Conservation (phyloP, 2,888 invertebrate species). For the Chrysodeixis includens region DNA sequence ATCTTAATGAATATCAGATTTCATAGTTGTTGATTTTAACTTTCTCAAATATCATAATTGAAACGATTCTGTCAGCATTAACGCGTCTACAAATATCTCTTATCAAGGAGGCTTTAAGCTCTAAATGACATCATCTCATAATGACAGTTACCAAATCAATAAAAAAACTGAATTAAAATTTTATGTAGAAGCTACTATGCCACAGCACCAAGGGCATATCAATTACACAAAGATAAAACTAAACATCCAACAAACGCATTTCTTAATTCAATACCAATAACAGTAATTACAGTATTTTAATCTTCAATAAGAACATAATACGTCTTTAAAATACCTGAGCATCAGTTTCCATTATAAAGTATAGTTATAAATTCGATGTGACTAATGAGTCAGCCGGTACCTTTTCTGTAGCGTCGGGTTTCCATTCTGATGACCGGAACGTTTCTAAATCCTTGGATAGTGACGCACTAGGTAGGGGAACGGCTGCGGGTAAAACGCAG, state of each 20-base stretch:
- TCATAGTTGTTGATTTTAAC: too few species aligned
- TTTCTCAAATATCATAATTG: too few species aligned
- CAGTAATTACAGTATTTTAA: background rate
- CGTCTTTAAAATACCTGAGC: background rate
- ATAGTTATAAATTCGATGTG: conserved; percentile 56
- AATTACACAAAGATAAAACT: background rate
- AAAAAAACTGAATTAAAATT: too few species aligned
- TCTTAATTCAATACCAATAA: background rate
- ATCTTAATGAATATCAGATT: too few species aligned
- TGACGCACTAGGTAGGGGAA: conserved; percentile 22
- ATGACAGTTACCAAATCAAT: too few species aligned
- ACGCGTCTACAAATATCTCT: too few species aligned
- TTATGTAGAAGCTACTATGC: too few species aligned
- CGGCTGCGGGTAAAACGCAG: background rate
- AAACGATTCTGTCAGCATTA: too few species aligned
- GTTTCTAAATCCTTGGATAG: conserved; percentile 64
- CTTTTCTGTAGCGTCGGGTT: conserved; percentile 68
- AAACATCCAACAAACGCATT: background rate
- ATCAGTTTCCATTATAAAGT: conserved; percentile 31
- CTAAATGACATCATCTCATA: too few species aligned
- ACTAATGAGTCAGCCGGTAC: conserved; percentile 64
- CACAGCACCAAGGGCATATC: too few species aligned
- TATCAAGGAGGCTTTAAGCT: too few species aligned
- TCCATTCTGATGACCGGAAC: conserved; percentile 58
- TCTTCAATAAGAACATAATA: background rate